Percentiles rank a stretch among this genome's conserved stretches.
Evolutionary conservation across 1,140 invertebrate genomes (phyloP).

Genomic region (Drosophila sproati): DNA sequence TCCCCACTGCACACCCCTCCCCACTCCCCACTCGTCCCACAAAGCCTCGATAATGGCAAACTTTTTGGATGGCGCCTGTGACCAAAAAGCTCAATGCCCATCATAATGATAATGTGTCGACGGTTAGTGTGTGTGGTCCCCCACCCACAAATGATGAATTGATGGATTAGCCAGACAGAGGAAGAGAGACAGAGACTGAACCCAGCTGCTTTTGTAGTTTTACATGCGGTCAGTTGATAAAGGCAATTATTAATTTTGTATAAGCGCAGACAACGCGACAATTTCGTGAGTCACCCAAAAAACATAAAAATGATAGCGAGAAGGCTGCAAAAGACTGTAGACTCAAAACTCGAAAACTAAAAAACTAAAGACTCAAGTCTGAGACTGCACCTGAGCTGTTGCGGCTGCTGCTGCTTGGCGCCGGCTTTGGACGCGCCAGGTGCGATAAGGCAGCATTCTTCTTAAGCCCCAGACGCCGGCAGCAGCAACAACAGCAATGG

Average conservation of each 20-base stretch:
- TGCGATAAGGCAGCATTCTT: constrained; percentile 79
- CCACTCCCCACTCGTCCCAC: too few relatives aligned
- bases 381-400: constrained; percentile 48
- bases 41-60: constrained; percentile 65
- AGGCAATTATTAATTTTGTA: constrained; percentile 76
- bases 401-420: constrained; percentile 46
- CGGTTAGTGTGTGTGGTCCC: constrained; percentile 55
- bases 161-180: constrained; percentile 8
- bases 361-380: not conserved
- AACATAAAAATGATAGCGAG: constrained; percentile 61
- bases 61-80: constrained; percentile 67
- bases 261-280: constrained; percentile 46
- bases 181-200: not conserved
- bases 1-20: constrained; percentile 13
- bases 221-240: constrained; percentile 62
- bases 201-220: constrained; percentile 40
- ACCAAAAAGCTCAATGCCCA: constrained; percentile 34
- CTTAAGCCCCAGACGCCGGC: constrained; percentile 53
- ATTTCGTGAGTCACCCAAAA: constrained; percentile 69
- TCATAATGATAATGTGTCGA: constrained; percentile 22
- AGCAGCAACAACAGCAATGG: constrained; percentile 3
- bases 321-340: constrained; percentile 34
- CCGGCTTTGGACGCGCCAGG: constrained; percentile 69
- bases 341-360: constrained; percentile 14
- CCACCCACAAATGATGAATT: constrained; percentile 62